Percentiles rank a stretch among this genome's conserved stretches.
phyloP scores from a whole-genome alignment of 2,113 vertebrate genomes.

The Alethe castanea region DNA sequence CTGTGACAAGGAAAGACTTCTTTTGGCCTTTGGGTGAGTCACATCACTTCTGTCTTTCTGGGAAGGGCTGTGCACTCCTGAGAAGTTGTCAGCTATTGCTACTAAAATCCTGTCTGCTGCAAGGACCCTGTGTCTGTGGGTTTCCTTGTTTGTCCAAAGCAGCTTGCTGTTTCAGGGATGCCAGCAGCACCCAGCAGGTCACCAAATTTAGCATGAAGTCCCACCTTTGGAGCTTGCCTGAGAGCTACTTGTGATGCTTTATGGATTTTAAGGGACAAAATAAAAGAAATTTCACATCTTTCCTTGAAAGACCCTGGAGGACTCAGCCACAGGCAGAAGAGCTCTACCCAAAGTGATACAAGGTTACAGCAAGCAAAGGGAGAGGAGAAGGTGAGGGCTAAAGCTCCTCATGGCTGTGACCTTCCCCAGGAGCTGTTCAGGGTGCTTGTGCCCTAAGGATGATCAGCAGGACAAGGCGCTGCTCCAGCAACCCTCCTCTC shows the following conservation, averaged over 20 bases:
- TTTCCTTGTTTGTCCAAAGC: neutral
- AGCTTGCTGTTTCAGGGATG: neutral
- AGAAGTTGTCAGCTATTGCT: neutral
- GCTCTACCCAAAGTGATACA: neutral
- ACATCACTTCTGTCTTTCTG: neutral
- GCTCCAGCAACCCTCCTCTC: neutral
- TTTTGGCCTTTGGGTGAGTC: neutral
- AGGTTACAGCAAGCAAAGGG: neutral
- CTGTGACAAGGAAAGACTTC: neutral
- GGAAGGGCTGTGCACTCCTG: neutral
- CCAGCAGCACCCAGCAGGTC: neutral
- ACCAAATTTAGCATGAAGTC: neutral
- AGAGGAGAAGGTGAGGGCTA: neutral
- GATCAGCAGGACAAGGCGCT: neutral
- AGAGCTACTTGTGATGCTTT: neutral
- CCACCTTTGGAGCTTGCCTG: neutral
- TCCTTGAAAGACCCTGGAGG: neutral
- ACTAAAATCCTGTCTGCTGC: neutral
- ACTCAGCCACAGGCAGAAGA: neutral
- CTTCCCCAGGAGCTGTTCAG: neutral
- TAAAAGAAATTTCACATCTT: neutral
- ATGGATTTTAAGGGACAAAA: neutral
- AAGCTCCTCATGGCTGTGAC: neutral
- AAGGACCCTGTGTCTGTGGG: neutral
- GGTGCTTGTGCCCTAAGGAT: neutral